phyloP scores from a whole-genome alignment of 2,888 invertebrate genomes.

The Allacma fusca region DNA sequence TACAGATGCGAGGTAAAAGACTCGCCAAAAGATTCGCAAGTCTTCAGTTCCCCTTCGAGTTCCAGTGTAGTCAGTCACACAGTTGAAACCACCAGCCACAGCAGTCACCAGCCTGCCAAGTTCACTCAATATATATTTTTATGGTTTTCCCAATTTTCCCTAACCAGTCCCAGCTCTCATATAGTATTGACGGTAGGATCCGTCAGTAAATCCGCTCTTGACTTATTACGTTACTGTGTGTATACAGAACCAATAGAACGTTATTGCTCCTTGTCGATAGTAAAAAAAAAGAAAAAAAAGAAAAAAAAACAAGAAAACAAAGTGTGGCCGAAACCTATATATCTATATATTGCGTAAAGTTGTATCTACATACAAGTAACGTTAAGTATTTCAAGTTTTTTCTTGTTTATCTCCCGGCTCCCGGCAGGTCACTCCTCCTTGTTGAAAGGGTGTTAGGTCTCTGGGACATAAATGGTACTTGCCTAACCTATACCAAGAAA shows the following conservation, averaged over 20 bases:
- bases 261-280: not conserved
- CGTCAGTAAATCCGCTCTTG: not conserved
- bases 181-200: no score
- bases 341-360: no score
- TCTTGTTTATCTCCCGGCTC: no score
- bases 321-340: not conserved
- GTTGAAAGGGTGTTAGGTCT: no score
- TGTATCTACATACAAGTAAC: no score
- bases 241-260: not conserved
- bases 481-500: no score
- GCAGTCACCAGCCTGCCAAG: not conserved
- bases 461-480: no score
- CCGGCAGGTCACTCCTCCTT: no score
- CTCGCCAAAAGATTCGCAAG: constrained; percentile 41
- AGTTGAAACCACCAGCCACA: no score
- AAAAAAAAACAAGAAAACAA: not conserved
- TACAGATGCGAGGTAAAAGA: constrained; percentile 28
- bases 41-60: constrained; percentile 33
- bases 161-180: not conserved
- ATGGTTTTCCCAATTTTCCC: constrained; percentile 26
- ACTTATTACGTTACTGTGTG: not conserved
- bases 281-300: not conserved
- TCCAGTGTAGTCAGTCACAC: constrained; percentile 19
- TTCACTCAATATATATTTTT: constrained; percentile 35
- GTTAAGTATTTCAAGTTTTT: no score